Evolutionary conservation across 2,113 vertebrate genomes (phyloP).

Genomic region (Sigmodon hispidus): DNA sequence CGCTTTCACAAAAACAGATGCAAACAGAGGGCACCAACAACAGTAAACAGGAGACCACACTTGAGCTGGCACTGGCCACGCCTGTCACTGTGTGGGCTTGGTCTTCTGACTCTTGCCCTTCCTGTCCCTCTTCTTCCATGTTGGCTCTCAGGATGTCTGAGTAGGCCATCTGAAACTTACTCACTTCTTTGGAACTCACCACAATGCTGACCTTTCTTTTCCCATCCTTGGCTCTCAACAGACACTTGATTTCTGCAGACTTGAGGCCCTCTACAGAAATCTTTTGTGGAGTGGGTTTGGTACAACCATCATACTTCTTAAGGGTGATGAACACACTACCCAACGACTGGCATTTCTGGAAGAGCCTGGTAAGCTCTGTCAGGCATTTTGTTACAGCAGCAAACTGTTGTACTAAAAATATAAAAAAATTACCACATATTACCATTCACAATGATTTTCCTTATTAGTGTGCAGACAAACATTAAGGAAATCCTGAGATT

Average conservation of each 20-base stretch:
- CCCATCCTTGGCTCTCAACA: too few species aligned
- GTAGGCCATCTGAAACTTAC: slow-evolving; percentile 99
- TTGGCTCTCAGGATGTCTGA: slow-evolving; percentile 97
- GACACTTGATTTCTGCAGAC: too few species aligned
- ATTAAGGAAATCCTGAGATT: background rate
- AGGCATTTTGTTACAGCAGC: background rate
- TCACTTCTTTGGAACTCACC: slow-evolving; percentile 99
- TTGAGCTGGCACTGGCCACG: background rate
- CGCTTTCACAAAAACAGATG: slow-evolving; percentile 25
- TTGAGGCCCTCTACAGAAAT: too few species aligned
- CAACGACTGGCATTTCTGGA: too few species aligned
- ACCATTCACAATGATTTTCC: background rate
- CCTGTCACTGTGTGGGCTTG: slow-evolving; percentile 95
- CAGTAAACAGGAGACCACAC: background rate
- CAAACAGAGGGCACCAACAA: background rate
- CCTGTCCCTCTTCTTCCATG: slow-evolving; percentile 99
- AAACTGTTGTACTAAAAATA: background rate
- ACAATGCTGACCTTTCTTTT: too few species aligned
- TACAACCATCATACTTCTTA: too few species aligned
- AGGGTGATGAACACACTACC: too few species aligned
- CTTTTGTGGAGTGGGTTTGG: too few species aligned
- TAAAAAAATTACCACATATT: background rate
- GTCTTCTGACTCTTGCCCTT: slow-evolving; percentile 99
- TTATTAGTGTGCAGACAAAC: background rate
- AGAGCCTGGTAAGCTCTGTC: too few species aligned